Base-by-base conservation (phyloP, 2,888 invertebrate species). In the Mylabris sibirica region DNA sequence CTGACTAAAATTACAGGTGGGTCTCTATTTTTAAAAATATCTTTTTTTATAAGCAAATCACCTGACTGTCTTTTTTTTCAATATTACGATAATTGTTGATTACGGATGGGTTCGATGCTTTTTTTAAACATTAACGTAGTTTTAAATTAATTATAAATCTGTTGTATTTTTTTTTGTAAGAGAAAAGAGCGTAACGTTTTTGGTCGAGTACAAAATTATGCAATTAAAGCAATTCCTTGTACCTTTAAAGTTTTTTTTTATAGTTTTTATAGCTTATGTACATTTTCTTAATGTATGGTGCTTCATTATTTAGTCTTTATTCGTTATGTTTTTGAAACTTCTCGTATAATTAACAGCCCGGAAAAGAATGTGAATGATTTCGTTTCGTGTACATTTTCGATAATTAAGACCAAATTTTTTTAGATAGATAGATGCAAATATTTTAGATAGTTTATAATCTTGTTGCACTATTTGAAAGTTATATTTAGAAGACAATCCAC, bases 381-480 rank as follows among this genome's bases (percentile, higher is more conserved):
- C 26, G 57, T 57, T 57, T 57, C n/a, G 14, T 68, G 63, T 70
- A 59, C 59, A 67, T 66, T 64, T 41, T 63, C 44, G 44, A 30
- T 59, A 69, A 12, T 69, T 66, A 66, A 44, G 35, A 65, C 65
- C 65, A 66, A 71, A 64, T 68, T 41, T 59, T 66, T 71, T 70
- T 74, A 72, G 49, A 20, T 24, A 24, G 20, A 53, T 11, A 38
- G 11, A 44, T 44, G 4, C n/a, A 44, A n/a, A 49, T 49, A 49
- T 74, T 75, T 73, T 71, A 73, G 73, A 41, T 66, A 12, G 44
- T 75, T 71, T 68, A 70, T 68, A 68, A 44, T 68, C 69, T 67
- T 69, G 73, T 75, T 74, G 74, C 75, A 74, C 75, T 69, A 49
- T 67, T 74, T 71, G 65, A 69, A 65, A 67, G 68, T 71, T 67